Conservation (phyloP, 2,113 vertebrate genomes). For the Sclerurus mexicanus region DNA sequence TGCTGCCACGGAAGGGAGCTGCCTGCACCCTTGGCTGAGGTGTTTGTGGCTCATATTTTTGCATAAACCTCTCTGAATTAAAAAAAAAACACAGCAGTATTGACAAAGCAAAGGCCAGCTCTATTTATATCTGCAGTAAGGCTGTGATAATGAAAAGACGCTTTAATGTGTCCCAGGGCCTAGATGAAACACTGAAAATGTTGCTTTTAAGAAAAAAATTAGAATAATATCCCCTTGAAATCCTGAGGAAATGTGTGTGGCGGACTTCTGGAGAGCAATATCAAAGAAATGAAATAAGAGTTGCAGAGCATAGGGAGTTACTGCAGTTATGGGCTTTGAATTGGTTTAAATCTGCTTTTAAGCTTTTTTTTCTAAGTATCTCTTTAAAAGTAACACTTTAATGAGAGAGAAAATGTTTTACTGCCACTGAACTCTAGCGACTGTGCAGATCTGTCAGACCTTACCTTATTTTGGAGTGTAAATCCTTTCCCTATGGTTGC, state of each 20-base stretch:
- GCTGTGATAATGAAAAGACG: background rate
- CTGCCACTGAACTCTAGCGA: background rate
- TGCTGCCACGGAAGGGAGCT: background rate
- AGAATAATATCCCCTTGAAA: constrained; percentile 57
- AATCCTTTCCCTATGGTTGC: background rate
- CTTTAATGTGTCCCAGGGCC: constrained; percentile 42
- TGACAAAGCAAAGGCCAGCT: constrained; percentile 19
- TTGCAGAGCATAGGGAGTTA: constrained; percentile 28
- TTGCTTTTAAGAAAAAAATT: constrained; percentile 49
- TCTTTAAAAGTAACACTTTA: constrained; percentile 49
- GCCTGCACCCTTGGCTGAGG: background rate
- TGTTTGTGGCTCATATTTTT: background rate
- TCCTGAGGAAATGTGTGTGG: background rate
- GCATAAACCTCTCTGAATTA: background rate
- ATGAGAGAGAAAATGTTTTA: constrained; percentile 31
- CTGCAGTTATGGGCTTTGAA: constrained; percentile 18
- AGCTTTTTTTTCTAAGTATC: background rate
- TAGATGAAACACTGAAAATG: constrained; percentile 58
- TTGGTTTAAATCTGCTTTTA: constrained; percentile 54
- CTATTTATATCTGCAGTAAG: constrained; percentile 39
- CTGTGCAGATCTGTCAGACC: background rate
- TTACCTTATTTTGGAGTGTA: background rate
- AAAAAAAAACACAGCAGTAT: background rate
- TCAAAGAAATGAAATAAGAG: constrained; percentile 45
- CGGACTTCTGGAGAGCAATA: constrained; percentile 34